These are phyloP conservation scores for Sitobion miscanthi DNA, from an alignment of 1,140 invertebrate species.

Conservation along the genomic window DNA sequence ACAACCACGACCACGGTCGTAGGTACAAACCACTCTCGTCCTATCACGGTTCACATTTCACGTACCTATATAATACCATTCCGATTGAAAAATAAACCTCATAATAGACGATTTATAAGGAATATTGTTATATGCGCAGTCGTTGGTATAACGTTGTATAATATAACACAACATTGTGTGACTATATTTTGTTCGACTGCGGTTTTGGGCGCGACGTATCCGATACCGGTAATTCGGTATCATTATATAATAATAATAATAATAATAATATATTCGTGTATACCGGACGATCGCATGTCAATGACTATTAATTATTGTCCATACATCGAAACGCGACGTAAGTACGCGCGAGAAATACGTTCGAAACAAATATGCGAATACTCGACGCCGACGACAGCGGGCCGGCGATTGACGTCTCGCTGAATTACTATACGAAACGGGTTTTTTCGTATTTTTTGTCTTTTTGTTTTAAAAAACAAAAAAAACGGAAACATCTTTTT, in stretches of 20 bases:
- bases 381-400: neutral
- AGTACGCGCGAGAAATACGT: neutral
- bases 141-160: neutral
- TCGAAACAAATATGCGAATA: slow-evolving; percentile 30
- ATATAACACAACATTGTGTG: neutral
- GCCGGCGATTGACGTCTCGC: slow-evolving; percentile 6
- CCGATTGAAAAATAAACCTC: neutral
- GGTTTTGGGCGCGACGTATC: neutral
- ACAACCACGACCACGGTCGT: neutral
- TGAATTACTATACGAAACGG: slow-evolving; percentile 7
- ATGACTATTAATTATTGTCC: neutral
- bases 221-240: neutral
- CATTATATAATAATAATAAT: neutral
- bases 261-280: neutral
- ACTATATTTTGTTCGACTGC: neutral
- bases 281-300: neutral
- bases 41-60: neutral
- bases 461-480: neutral
- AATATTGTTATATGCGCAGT: neutral
- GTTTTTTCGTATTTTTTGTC: neutral
- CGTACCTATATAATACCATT: no score
- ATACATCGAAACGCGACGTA: neutral
- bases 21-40: neutral
- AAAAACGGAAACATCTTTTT: neutral
- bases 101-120: neutral